Evolutionary conservation across 2,113 vertebrate species (phyloP), one percentile per base, ranked within the genome.

Genomic region (Nanorana parkeri): DNA sequence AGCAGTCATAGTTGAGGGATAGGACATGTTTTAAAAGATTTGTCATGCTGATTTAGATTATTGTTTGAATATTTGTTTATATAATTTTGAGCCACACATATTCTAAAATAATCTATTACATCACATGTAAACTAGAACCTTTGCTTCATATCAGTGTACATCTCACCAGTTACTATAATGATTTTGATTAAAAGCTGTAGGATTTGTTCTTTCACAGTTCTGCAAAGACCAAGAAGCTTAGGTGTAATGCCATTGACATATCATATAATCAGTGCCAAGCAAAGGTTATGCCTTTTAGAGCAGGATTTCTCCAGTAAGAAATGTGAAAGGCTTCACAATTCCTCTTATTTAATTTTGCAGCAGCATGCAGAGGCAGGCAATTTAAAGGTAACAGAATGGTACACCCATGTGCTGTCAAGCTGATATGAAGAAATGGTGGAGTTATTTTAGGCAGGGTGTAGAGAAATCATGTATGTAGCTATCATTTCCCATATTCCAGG

Each of bases 301-400:
- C 23, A 24, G 6, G 20, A 3, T 63, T 24, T 63, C 60, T 63
- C 60, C 17, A 15, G 29, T 19, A 67, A 36, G 17, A 67, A 26
- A 67, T 24, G 10, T 67, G 64, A 67, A 67, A 36, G 64, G 64
- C 15, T 67, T 67, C 32, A 26, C 64, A 67, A 67, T 67, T 67
- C 29, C 64, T 67, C 64, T 36, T 67, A 29, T 29, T 67, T 67
- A 32, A 36, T 36, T 67, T 67, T 67, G 17, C 26, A 32, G 64
- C 10, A 23, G 64, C 7, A 67, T 36, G 29, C 64, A 67, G 28
- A 36, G 64, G 19, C 29, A 67, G 28, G 64, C 29, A 67, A 67
- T 32, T 67, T 67, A 67, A 17, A 67, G 64, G 64, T 36, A 29
- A 67, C 64, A 36, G 64, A 67, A 36, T 26, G 26, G 26, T n/a